Base-by-base conservation (phyloP, 1,140 invertebrate genomes). In the Lucilia sericata region DNA sequence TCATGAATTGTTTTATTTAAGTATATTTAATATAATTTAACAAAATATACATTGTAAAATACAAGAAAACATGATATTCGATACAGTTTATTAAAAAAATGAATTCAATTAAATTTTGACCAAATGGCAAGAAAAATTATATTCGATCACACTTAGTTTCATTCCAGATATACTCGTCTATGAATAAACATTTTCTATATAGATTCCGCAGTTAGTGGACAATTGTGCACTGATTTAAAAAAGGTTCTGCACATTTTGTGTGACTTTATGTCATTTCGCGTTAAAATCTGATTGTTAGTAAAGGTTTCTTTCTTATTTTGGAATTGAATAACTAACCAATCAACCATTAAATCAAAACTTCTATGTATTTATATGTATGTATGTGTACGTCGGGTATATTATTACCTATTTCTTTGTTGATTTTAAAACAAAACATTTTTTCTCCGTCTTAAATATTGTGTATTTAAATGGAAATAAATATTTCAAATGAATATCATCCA, bases 261-360 rank as follows among this genome's bases (percentile, higher is more conserved):
- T n/a, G 65, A 70, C n/a, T 70, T 70, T 21, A 21, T 70, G 65
- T 70, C 65, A 70, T 25, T 70, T 70, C 19, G 21, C 19, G 65
- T 70, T 70, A 70, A 70, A 70, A 70, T 70, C 65, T 70, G n/a
- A 70, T 21, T 70, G 65, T 12, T 21, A 70, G 21, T 70, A n/a
- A 14, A 14, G 21, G 21, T 70, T 21, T 70, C n/a, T 70, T 70
- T 70, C n/a, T 70, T 70, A 21, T 70, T 70, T 25, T 21, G 65
- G 10, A 70, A 21, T 70, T 70, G 65, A 21, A 17, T 21, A 70
- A 70, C 21, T 21, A 70, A 70, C n/a, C 65, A 70, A 21, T n/a
- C 65, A 70, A 21, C 65, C 65, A 70, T 55, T 14, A 21, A 10
- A 21, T 70, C 65, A 10, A n/a, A 21, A 42, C 42, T 30, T 30